Conservation (phyloP, 2,797 vertebrate species). For the Macroramphosus scolopax region DNA sequence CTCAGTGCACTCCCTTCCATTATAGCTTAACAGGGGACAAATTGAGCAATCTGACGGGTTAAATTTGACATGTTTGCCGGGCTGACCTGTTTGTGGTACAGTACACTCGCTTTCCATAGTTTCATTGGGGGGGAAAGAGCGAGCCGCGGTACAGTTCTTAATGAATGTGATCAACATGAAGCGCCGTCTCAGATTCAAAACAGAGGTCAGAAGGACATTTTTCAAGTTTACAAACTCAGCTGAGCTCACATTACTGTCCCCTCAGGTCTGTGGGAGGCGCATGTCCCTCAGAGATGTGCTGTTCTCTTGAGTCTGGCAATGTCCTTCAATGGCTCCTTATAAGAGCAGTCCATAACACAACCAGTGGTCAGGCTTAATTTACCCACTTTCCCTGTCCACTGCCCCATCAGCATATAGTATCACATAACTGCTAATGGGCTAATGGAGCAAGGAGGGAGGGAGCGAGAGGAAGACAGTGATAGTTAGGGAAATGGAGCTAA, state of each 20-base stretch:
- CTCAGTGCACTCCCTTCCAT: slow-evolving; percentile 66
- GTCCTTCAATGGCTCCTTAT: slow-evolving; percentile 67
- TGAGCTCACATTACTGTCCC: slow-evolving; percentile 54
- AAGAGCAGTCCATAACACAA: slow-evolving; percentile 69
- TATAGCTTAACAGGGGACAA: slow-evolving; percentile 76
- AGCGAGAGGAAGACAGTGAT: slow-evolving; percentile 42
- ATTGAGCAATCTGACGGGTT: slow-evolving; percentile 75
- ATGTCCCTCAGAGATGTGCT: slow-evolving; percentile 24
- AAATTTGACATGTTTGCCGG: slow-evolving; percentile 51
- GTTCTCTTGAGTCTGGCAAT: slow-evolving; percentile 38
- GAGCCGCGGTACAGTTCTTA: not conserved
- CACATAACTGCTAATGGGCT: slow-evolving; percentile 79
- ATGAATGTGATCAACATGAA: no score
- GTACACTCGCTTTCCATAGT: slow-evolving; percentile 21
- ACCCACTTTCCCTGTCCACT: slow-evolving; percentile 72
- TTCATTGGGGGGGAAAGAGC: not conserved
- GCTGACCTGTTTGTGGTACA: slow-evolving; percentile 41
- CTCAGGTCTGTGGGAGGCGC: slow-evolving; percentile 39
- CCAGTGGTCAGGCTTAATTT: slow-evolving; percentile 77
- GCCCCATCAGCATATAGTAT: slow-evolving; percentile 78
- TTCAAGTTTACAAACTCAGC: slow-evolving; percentile 49
- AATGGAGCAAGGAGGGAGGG: slow-evolving; percentile 53
- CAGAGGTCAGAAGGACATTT: slow-evolving; percentile 55
- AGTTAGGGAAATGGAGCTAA: slow-evolving; percentile 75
- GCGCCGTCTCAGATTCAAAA: slow-evolving; percentile 15